These are phyloP conservation scores for Agriopis aurantiaria DNA, from an alignment of 2,888 invertebrate genomes.

Conservation along the genomic window DNA sequence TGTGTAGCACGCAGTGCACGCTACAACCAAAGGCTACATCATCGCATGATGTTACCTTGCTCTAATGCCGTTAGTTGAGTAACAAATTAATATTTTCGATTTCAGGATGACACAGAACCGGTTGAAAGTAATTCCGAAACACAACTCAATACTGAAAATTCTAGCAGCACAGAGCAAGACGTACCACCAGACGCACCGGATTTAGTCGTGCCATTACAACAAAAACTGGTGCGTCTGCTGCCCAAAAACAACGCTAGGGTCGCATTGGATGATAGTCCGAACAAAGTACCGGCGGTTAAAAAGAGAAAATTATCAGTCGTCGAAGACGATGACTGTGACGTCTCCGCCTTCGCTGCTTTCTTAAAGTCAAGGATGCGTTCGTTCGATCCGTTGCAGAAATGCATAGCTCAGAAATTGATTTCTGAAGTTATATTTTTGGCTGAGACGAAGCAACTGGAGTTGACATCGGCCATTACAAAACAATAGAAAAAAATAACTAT, in stretches of 20 bases:
- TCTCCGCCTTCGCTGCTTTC: slow-evolving; percentile 30
- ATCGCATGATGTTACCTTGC: not conserved
- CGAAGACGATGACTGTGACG: slow-evolving; percentile 19
- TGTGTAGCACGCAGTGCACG: no score
- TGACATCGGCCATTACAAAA: slow-evolving; percentile 14
- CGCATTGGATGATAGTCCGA: not conserved
- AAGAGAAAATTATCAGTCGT: slow-evolving; percentile 1
- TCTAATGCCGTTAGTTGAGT: no score
- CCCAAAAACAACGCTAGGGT: no score
- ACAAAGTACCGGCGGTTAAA: not conserved
- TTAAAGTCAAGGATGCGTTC: slow-evolving; percentile 27
- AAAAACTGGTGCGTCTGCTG: no score
- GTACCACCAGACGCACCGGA: no score
- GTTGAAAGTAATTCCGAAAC: no score
- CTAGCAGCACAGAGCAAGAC: slow-evolving; percentile 4
- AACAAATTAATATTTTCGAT: no score
- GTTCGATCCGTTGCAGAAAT: slow-evolving; percentile 28
- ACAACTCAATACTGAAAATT: not conserved
- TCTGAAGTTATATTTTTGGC: slow-evolving; percentile 39
- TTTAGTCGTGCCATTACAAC: no score
- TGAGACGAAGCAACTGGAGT: slow-evolving; percentile 27
- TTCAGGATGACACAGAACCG: no score
- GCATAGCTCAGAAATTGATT: slow-evolving; percentile 38
- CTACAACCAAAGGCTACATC: not conserved
- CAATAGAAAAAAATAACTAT: not conserved